These are phyloP conservation scores for Bolborhynchus lineola DNA, from an alignment of 2,113 vertebrate species.

Conservation along the genomic window DNA sequence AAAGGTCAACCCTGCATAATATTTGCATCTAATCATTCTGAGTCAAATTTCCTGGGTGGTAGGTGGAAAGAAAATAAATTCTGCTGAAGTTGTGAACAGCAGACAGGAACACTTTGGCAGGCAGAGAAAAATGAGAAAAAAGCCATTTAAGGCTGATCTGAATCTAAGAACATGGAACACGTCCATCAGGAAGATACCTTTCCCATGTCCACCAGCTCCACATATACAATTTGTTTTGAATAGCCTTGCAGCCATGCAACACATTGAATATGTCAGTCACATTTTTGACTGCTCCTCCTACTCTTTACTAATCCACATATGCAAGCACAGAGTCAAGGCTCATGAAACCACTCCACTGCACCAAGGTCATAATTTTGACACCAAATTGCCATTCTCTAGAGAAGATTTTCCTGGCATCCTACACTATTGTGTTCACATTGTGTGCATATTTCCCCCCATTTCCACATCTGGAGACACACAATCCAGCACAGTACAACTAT, in stretches of 20 bases:
- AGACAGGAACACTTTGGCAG: not conserved
- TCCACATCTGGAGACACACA: not conserved
- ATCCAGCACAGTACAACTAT: not conserved
- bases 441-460: not conserved
- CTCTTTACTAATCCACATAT: not conserved
- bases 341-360: not conserved
- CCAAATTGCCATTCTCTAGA: not conserved
- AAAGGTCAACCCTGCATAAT: constrained; percentile 56
- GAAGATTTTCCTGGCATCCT: not conserved
- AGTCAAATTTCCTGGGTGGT: constrained; percentile 29
- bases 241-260: not conserved
- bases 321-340: not conserved
- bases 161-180: not conserved
- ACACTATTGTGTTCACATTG: fast-evolving
- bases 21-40: constrained; percentile 52
- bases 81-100: not conserved
- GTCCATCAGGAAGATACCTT: not conserved
- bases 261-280: not conserved
- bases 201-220: not conserved
- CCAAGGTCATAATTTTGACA: not conserved
- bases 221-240: not conserved
- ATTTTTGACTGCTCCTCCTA: not conserved
- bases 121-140: not conserved
- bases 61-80: constrained; percentile 38
- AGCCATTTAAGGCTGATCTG: not conserved